Conservation (phyloP, 2,888 invertebrate species). For the Drosophila rubida region DNA sequence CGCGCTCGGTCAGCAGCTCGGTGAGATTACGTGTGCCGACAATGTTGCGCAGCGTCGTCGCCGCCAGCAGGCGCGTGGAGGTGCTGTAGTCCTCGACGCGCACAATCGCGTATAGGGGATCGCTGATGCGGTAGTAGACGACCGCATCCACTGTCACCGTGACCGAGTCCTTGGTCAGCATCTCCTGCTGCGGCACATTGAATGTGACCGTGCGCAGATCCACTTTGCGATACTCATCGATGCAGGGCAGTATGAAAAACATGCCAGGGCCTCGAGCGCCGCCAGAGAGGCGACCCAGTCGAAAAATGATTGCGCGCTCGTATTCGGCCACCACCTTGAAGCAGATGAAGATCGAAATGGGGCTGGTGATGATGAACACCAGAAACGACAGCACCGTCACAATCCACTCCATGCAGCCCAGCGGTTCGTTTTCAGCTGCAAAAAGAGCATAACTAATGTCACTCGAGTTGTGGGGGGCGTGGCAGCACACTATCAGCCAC, state of each 20-base stretch:
- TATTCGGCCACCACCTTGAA: conserved; percentile 96
- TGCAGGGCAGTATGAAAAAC: conserved; percentile 97
- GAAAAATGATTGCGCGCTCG: conserved; percentile 95
- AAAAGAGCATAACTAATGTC: background rate
- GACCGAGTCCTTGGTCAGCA: conserved; percentile 96
- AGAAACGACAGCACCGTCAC: conserved; percentile 90
- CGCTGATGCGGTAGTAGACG: conserved; percentile 92
- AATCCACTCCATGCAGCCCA: conserved; percentile 90
- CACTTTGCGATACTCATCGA: conserved; percentile 96
- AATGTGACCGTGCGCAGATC: conserved; percentile 97
- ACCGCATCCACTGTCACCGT: conserved; percentile 97
- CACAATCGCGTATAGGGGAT: conserved; percentile 91
- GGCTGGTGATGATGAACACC: conserved; percentile 91
- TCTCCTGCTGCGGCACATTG: conserved; percentile 98
- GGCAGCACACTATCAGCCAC: too few relatives aligned
- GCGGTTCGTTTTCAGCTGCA: conserved; percentile 87
- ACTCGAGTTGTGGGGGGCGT: too few relatives aligned
- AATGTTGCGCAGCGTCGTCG: conserved; percentile 94
- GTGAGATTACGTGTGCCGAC: conserved; percentile 96
- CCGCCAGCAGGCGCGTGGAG: conserved; percentile 92
- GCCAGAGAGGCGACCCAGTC: conserved; percentile 89
- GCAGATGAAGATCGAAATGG: conserved; percentile 93
- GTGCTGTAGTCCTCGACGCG: conserved; percentile 92
- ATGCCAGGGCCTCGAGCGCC: conserved; percentile 90
- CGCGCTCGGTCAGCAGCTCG: conserved; percentile 96